Conservation (phyloP, 2,113 vertebrate genomes). For the Vulpes vulpes region DNA sequence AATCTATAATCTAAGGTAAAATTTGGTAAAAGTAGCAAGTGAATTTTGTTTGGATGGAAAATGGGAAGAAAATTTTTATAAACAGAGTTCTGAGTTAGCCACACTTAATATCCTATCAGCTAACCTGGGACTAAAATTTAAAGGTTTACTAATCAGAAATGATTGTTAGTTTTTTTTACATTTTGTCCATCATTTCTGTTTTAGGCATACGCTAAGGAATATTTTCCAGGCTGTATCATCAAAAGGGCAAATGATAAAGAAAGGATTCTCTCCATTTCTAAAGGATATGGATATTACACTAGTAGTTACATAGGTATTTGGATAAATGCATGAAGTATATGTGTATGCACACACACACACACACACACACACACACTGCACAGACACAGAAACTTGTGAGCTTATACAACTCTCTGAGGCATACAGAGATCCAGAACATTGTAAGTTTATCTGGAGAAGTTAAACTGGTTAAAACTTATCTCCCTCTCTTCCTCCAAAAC, state of each 20-base stretch:
- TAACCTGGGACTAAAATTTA: not conserved
- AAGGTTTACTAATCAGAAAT: not conserved
- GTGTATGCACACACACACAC: not conserved
- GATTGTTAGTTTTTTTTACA: not conserved
- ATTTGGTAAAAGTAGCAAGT: not conserved
- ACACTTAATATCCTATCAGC: not conserved
- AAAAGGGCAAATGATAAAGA: not conserved
- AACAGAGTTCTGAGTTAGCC: not conserved
- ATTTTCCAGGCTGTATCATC: not conserved
- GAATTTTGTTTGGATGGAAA: not conserved
- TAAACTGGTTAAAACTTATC: not conserved
- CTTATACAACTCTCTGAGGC: not conserved
- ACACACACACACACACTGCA: not conserved
- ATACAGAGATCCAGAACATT: not conserved
- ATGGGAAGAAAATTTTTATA: not conserved
- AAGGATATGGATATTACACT: not conserved
- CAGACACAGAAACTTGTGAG: not conserved
- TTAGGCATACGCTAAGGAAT: not conserved
- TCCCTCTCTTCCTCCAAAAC: not conserved
- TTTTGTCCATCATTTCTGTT: not conserved
- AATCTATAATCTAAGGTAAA: not conserved
- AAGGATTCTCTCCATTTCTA: not conserved
- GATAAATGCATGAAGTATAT: not conserved
- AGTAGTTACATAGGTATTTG: not conserved
- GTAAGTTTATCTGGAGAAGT: not conserved